phyloP scores from a whole-genome alignment of 2,113 vertebrate species.

The Clarias macrocephalus region DNA sequence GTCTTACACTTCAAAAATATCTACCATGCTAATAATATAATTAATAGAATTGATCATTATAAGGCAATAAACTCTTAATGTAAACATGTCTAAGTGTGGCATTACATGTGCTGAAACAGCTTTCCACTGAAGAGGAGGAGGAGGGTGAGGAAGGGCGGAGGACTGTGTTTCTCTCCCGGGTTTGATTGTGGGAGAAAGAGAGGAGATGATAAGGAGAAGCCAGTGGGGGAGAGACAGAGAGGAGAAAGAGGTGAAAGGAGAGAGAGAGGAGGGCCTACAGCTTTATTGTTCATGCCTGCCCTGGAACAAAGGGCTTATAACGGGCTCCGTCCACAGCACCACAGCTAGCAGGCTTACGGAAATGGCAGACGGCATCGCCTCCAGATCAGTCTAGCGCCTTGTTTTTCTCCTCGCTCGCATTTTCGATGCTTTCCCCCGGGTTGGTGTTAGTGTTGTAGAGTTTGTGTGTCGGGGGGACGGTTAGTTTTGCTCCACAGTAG shows the following conservation, averaged over 20 bases:
- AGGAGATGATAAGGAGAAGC: slow-evolving; percentile 39
- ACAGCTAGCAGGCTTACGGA: slow-evolving; percentile 66
- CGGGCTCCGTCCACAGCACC: slow-evolving; percentile 75
- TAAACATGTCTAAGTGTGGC: neutral
- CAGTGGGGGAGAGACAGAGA: slow-evolving; percentile 45
- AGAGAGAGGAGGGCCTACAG: slow-evolving; percentile 75
- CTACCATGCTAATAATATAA: neutral
- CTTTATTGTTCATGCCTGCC: slow-evolving; percentile 81
- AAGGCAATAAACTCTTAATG: neutral
- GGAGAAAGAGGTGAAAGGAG: slow-evolving; percentile 63
- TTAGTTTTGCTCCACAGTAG: slow-evolving; percentile 65
- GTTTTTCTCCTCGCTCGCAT: neutral
- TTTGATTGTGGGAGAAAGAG: slow-evolving; percentile 47
- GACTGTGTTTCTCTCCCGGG: slow-evolving; percentile 34
- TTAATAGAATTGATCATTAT: neutral
- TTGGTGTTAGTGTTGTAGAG: slow-evolving; percentile 34
- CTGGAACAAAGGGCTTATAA: slow-evolving; percentile 79
- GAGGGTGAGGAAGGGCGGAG: slow-evolving; percentile 49
- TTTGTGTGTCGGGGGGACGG: slow-evolving; percentile 59
- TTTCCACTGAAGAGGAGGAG: slow-evolving; percentile 7
- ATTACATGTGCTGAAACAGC: slow-evolving; percentile 21
- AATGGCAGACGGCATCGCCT: slow-evolving; percentile 70
- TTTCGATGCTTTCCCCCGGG: neutral
- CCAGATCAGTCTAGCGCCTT: slow-evolving; percentile 63
- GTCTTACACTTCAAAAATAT: neutral